Conservation (phyloP, 2,113 vertebrate species). For the Gymnarchus niloticus region DNA sequence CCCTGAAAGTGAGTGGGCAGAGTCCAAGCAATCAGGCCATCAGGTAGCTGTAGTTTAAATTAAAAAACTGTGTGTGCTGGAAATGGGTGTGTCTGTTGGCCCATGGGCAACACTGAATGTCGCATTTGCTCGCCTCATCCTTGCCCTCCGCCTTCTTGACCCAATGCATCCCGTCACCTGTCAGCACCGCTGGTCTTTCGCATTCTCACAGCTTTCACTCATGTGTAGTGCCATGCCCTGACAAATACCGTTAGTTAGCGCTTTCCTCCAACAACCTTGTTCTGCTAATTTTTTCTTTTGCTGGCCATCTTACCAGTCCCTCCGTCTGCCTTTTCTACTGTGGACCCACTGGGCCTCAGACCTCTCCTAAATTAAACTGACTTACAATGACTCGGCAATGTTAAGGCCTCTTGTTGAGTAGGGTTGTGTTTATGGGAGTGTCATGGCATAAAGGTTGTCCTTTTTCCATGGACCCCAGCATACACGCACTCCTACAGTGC, state of each 20-base stretch:
- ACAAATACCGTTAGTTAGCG: neutral
- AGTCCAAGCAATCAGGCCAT: neutral
- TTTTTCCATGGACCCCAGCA: neutral
- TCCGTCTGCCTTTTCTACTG: no score
- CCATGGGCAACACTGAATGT: neutral
- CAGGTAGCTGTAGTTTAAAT: conserved; percentile 2
- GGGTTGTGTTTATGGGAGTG: neutral
- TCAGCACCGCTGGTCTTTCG: neutral
- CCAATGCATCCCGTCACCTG: neutral
- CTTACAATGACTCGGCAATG: neutral
- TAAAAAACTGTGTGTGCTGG: neutral
- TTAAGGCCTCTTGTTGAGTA: neutral
- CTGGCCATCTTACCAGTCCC: neutral
- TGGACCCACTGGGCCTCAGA: neutral
- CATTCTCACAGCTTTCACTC: neutral
- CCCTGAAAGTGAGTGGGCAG: neutral
- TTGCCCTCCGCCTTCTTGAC: neutral
- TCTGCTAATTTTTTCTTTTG: neutral
- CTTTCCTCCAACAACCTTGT: neutral
- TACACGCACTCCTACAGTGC: neutral
- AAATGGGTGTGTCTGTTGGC: neutral
- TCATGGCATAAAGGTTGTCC: neutral
- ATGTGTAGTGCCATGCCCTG: no score
- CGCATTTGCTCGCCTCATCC: neutral
- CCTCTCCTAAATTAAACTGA: neutral